Percentiles rank a stretch among this genome's conserved stretches.
Evolutionary conservation across 1,140 invertebrate species (phyloP).

Genomic region (Ips nitidus): DNA sequence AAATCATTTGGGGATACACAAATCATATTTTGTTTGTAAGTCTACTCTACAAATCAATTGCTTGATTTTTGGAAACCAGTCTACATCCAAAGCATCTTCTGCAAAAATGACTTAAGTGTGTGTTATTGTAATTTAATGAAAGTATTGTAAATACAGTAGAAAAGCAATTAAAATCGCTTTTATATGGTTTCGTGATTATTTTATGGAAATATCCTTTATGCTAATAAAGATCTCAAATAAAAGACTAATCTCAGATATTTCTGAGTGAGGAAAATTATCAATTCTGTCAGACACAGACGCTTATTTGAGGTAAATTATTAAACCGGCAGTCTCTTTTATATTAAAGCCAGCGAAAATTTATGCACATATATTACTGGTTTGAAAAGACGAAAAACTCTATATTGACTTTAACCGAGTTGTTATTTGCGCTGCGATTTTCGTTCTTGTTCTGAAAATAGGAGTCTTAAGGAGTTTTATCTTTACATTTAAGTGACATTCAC

Average conservation of each 20-base stretch:
- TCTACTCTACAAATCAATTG: too few relatives aligned
- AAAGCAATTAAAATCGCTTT: too few relatives aligned
- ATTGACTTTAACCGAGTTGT: constrained; percentile 1
- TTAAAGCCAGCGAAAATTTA: constrained; percentile 13
- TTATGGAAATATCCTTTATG: constrained; percentile 11
- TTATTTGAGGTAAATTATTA: constrained; percentile 22
- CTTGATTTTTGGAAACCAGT: too few relatives aligned
- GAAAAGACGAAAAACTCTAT: constrained; percentile 2
- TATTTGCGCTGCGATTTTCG: neutral
- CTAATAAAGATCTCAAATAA: constrained; percentile 11
- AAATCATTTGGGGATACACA: too few relatives aligned
- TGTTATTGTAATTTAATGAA: too few relatives aligned
- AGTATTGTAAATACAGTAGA: too few relatives aligned
- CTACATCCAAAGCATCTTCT: too few relatives aligned
- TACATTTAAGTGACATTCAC: constrained; percentile 21
- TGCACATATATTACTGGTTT: constrained; percentile 20
- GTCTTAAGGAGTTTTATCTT: neutral
- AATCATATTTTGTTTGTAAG: too few relatives aligned
- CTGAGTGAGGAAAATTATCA: constrained; percentile 12
- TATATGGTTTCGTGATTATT: too few relatives aligned
- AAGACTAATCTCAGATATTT: constrained; percentile 15
- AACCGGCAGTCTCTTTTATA: constrained; percentile 9
- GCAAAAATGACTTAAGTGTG: too few relatives aligned
- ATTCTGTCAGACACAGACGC: constrained; percentile 21
- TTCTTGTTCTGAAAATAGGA: neutral